Percentiles rank a stretch among this genome's conserved stretches.
phyloP scores from a whole-genome alignment of 2,113 vertebrate species.

The Montifringilla adamsi region DNA sequence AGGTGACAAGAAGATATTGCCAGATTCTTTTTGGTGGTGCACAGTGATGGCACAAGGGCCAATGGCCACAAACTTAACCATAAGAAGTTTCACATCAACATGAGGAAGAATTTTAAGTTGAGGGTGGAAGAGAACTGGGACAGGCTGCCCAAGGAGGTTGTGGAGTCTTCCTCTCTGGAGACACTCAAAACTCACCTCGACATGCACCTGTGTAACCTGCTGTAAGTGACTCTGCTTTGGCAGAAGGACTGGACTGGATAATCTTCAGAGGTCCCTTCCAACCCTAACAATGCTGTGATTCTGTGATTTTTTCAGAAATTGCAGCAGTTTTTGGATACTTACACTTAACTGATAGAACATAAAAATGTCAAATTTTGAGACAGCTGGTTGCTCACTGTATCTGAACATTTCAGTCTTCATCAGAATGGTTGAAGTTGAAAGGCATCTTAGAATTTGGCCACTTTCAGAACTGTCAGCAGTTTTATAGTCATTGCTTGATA shows the following conservation, averaged over 20 bases:
- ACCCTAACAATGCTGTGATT: background rate
- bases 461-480: background rate
- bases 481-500: background rate
- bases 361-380: background rate
- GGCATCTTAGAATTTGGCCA: background rate
- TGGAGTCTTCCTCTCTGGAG: background rate
- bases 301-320: background rate
- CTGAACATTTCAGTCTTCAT: background rate
- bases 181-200: background rate
- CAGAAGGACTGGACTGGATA: background rate
- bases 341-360: background rate
- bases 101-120: background rate
- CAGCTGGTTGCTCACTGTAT: accelerated
- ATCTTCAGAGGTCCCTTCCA: background rate
- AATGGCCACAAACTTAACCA: background rate
- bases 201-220: accelerated
- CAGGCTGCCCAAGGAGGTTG: background rate
- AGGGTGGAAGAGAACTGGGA: background rate
- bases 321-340: background rate
- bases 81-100: background rate
- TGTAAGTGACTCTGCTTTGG: background rate
- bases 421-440: background rate
- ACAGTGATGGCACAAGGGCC: background rate
- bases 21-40: accelerated
- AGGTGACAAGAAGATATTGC: accelerated